Evolutionary conservation across 2,888 invertebrate species (phyloP).

Genomic region (Melitaea athalia): DNA sequence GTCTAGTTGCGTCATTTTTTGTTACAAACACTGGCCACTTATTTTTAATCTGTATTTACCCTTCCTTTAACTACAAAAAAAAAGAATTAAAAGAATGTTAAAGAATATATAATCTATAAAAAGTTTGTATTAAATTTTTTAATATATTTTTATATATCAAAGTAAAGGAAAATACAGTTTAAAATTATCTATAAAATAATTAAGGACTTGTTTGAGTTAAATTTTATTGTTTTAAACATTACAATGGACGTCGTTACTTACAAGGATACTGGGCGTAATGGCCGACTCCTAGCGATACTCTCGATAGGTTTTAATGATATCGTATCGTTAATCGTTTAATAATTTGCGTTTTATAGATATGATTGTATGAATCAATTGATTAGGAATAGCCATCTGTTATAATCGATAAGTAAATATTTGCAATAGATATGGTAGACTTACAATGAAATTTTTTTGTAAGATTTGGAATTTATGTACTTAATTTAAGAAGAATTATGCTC

Average conservation of each 20-base stretch:
- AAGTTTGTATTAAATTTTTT: neutral
- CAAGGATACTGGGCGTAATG: constrained; percentile 64
- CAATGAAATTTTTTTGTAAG: too few species aligned
- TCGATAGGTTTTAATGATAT: constrained; percentile 43
- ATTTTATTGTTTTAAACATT: neutral
- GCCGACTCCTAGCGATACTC: constrained; percentile 44
- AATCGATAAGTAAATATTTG: neutral
- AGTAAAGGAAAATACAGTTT: constrained; percentile 29
- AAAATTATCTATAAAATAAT: constrained; percentile 29
- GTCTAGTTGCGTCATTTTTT: constrained; percentile 61
- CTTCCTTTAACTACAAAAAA: constrained; percentile 14
- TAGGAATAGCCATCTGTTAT: constrained; percentile 25
- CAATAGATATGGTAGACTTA: neutral
- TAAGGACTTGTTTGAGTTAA: neutral
- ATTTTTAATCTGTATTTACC: constrained; percentile 27
- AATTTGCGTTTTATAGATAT: constrained; percentile 43
- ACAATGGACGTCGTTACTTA: constrained; percentile 43
- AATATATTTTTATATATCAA: constrained; percentile 7
- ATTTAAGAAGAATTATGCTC: too few species aligned
- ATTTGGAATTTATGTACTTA: too few species aligned
- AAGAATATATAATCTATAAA: neutral
- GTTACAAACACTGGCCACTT: constrained; percentile 10
- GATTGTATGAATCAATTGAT: constrained; percentile 34
- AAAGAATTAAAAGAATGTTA: neutral
- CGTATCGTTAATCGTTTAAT: constrained; percentile 53